Evolutionary conservation across 2,797 vertebrate genomes (phyloP).

Genomic region (Phalanger gymnotis): DNA sequence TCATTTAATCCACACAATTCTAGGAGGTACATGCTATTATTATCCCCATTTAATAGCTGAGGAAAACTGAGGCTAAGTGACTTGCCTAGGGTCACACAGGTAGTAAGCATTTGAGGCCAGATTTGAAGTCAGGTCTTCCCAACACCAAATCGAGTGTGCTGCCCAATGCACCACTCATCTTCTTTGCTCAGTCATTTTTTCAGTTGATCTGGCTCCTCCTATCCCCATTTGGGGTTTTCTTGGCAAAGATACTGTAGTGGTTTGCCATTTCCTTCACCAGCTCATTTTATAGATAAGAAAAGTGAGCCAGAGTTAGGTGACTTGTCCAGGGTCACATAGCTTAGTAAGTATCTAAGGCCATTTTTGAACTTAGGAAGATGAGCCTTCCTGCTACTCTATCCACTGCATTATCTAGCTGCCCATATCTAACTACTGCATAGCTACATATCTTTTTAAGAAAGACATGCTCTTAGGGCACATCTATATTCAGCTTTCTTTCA

Average conservation of each 20-base stretch:
- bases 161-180: neutral
- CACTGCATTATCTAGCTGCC: neutral
- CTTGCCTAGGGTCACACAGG: neutral
- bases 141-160: neutral
- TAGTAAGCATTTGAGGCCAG: neutral
- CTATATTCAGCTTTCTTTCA: neutral
- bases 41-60: neutral
- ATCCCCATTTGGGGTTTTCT: neutral
- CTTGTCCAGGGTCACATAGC: neutral
- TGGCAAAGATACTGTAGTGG: neutral
- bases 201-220: neutral
- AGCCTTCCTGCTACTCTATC: too few relatives aligned
- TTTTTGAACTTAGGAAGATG: neutral
- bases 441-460: neutral
- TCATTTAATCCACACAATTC: neutral
- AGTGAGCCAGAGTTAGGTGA: neutral
- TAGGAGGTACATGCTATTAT: neutral
- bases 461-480: neutral
- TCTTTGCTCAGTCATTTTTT: neutral
- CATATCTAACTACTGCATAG: neutral
- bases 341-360: neutral
- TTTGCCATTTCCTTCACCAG: neutral
- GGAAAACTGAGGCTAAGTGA: neutral
- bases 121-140: neutral
- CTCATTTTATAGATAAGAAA: neutral